Conservation (phyloP, 2,113 vertebrate genomes). For the Oryzias javanicus region DNA sequence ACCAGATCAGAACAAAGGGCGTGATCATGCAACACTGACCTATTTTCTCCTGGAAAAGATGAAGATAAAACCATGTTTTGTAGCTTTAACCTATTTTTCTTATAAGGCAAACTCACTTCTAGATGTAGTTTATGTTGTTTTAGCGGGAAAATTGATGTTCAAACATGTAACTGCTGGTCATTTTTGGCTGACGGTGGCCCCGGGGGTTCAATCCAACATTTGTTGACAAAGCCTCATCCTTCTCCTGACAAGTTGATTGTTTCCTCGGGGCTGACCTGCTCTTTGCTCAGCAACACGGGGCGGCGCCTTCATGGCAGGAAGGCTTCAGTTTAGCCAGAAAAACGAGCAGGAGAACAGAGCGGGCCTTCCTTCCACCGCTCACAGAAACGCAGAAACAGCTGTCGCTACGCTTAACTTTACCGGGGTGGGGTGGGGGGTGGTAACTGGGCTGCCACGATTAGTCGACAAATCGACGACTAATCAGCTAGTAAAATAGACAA, state of each 20-base stretch:
- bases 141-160: conserved; percentile 1
- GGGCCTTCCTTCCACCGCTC: neutral
- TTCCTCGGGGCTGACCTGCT: conserved; percentile 16
- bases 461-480: too few species aligned
- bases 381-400: conserved; percentile 11
- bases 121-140: conserved; percentile 4
- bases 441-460: too few species aligned
- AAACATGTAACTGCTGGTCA: neutral
- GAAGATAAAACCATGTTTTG: conserved; percentile 35
- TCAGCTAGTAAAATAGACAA: too few species aligned
- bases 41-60: conserved; percentile 41
- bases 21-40: conserved; percentile 50
- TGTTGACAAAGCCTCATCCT: conserved; percentile 25
- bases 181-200: conserved; percentile 12
- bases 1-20: conserved; percentile 54
- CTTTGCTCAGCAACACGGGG: conserved; percentile 22
- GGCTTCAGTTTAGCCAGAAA: conserved; percentile 5
- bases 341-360: neutral
- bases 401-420: neutral
- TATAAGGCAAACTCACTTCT: conserved; percentile 34
- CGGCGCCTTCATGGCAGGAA: conserved; percentile 49
- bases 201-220: neutral
- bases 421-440: neutral
- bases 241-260: conserved; percentile 28
- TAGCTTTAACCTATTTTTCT: conserved; percentile 33